Conservation (phyloP, 2,888 invertebrate species). For the Lampropteryx suffumata region DNA sequence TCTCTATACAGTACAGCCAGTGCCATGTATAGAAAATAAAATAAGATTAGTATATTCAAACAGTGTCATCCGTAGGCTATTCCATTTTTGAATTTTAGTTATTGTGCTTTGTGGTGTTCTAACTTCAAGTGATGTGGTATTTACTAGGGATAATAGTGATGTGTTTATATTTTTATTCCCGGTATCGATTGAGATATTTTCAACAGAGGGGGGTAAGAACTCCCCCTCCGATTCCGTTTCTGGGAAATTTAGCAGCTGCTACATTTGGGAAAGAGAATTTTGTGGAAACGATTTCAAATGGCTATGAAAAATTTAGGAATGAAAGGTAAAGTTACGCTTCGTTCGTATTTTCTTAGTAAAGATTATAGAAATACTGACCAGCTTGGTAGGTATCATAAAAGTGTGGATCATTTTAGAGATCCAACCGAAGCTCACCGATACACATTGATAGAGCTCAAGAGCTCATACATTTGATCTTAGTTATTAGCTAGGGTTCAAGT, state of each 20-base stretch:
- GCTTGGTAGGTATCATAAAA: too few relatives aligned
- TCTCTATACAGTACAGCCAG: neutral
- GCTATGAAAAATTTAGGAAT: conserved; percentile 57
- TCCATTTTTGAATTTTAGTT: neutral
- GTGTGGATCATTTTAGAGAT: too few relatives aligned
- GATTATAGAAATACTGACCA: too few relatives aligned
- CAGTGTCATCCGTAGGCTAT: too few relatives aligned
- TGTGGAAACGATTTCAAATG: conserved; percentile 57
- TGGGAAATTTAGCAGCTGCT: conserved; percentile 62
- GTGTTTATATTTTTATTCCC: conserved; percentile 51
- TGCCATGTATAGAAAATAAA: neutral
- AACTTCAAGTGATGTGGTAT: conserved; percentile 44
- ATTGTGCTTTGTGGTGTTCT: neutral
- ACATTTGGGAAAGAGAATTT: conserved; percentile 60
- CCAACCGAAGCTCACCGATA: too few relatives aligned
- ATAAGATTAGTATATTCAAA: too few relatives aligned
- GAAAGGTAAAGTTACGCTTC: conserved; percentile 45
- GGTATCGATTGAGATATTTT: conserved; percentile 51
- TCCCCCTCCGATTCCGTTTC: conserved; percentile 52
- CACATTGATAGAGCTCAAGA: too few relatives aligned
- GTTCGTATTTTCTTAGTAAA: too few relatives aligned
- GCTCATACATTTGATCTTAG: too few relatives aligned
- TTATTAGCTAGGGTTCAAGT: too few relatives aligned
- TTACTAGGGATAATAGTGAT: conserved; percentile 45
- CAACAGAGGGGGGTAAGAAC: conserved; percentile 54